phyloP scores from a whole-genome alignment of 2,888 invertebrate species.

The Polymixis lichenea region DNA sequence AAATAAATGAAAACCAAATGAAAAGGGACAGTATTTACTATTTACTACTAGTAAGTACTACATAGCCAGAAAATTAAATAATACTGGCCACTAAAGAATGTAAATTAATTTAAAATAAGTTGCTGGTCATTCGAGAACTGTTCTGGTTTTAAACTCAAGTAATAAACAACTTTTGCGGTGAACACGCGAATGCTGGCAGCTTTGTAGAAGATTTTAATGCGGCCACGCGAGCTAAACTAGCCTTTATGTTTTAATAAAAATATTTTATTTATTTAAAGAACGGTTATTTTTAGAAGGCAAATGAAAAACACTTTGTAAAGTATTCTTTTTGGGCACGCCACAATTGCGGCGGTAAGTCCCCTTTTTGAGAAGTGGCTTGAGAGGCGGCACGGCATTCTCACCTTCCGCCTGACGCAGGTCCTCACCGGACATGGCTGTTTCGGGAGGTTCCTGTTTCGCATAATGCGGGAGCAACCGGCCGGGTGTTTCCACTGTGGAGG shows the following conservation, averaged over 20 bases:
- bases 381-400: too few species aligned
- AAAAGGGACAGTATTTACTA: too few species aligned
- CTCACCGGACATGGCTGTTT: too few species aligned
- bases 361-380: too few species aligned
- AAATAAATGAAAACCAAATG: too few species aligned
- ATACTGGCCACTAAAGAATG: constrained; percentile 6
- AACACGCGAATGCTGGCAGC: constrained; percentile 53
- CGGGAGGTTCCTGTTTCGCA: too few species aligned
- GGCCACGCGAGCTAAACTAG: constrained; percentile 31
- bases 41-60: not conserved
- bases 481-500: too few species aligned
- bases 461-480: too few species aligned
- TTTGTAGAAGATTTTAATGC: constrained; percentile 40
- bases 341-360: too few species aligned
- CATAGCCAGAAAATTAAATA: not conserved
- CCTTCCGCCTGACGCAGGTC: too few species aligned
- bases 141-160: constrained; percentile 24
- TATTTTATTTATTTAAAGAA: not conserved
- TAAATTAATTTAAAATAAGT: constrained; percentile 28
- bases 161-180: constrained; percentile 55
- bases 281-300: not conserved
- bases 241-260: constrained; percentile 22
- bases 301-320: not conserved
- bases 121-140: constrained; percentile 3
- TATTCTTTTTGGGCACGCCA: too few species aligned